Percentiles rank a stretch among this genome's conserved stretches.
Conservation (phyloP, 2,888 invertebrate species). For the Seira ritae region DNA sequence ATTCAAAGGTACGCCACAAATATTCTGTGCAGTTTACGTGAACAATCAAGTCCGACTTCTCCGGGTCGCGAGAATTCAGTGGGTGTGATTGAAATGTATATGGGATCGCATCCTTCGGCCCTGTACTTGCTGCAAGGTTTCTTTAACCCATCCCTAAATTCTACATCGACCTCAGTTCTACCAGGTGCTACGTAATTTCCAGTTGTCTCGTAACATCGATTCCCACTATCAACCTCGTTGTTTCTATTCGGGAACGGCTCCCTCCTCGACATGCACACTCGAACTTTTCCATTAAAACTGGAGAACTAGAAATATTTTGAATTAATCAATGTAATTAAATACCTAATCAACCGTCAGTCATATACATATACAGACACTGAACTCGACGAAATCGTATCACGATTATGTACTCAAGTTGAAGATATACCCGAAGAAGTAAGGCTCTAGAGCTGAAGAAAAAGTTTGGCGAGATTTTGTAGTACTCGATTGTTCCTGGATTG, state of each 20-base stretch:
- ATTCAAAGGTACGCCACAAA: too few relatives aligned
- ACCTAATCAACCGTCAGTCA: too few relatives aligned
- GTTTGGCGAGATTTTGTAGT: constrained; percentile 71
- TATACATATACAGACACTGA: too few relatives aligned
- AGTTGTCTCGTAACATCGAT: constrained; percentile 62
- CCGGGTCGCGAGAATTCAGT: constrained; percentile 36
- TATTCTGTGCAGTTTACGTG: constrained; percentile 62
- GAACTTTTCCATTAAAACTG: constrained; percentile 69
- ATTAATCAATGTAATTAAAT: too few relatives aligned
- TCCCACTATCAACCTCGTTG: constrained; percentile 48
- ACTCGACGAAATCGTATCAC: too few relatives aligned
- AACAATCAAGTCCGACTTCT: constrained; percentile 60
- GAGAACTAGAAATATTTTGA: constrained; percentile 63
- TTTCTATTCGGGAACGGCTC: constrained; percentile 55
- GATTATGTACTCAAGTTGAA: too few relatives aligned
- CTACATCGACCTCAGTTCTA: constrained; percentile 56
- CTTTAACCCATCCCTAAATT: constrained; percentile 56
- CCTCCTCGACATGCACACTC: constrained; percentile 64
- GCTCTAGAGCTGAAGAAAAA: constrained; percentile 69
- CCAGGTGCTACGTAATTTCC: constrained; percentile 65
- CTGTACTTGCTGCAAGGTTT: constrained; percentile 71
- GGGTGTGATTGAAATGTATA: constrained; percentile 71
- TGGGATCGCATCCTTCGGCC: constrained; percentile 66
- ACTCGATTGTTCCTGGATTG: constrained; percentile 65
- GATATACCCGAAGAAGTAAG: constrained; percentile 68